phyloP scores from a whole-genome alignment of 2,888 invertebrate species.

The Incurvaria masculella region DNA sequence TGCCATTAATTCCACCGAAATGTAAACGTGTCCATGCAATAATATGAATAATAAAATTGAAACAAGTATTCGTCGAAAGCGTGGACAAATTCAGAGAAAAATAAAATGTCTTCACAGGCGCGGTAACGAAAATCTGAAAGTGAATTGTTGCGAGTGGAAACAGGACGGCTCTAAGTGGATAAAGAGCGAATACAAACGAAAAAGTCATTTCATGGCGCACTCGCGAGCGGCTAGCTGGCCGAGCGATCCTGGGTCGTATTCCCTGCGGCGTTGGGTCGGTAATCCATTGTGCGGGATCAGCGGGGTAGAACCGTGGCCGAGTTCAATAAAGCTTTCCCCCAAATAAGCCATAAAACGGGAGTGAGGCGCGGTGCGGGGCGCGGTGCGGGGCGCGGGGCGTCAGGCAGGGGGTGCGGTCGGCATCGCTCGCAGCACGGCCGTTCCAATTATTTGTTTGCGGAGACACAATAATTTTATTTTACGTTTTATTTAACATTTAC shows the following conservation, averaged over 20 bases:
- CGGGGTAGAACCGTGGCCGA: conserved; percentile 39
- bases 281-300: conserved; percentile 21
- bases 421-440: conserved; percentile 27
- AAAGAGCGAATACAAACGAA: conserved; percentile 55
- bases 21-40: too few species aligned
- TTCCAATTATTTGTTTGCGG: conserved; percentile 57
- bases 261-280: conserved; percentile 26
- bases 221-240: conserved; percentile 14
- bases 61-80: background rate
- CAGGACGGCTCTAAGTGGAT: conserved; percentile 55
- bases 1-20: too few species aligned
- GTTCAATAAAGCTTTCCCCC: conserved; percentile 57
- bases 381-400: conserved; percentile 25
- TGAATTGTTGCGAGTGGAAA: conserved; percentile 54
- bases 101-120: background rate
- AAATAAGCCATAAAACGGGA: conserved; percentile 51
- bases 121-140: conserved; percentile 42
- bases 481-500: conserved; percentile 59
- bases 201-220: conserved; percentile 54
- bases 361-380: conserved; percentile 40
- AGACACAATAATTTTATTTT: conserved; percentile 57
- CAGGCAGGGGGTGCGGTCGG: background rate
- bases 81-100: background rate
- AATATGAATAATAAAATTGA: too few species aligned
- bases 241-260: conserved; percentile 26